A percentile compares a stretch with the other conserved stretches of the same genome.
phyloP scores from a whole-genome alignment of 2,113 vertebrate genomes.

The Etheostoma spectabile region DNA sequence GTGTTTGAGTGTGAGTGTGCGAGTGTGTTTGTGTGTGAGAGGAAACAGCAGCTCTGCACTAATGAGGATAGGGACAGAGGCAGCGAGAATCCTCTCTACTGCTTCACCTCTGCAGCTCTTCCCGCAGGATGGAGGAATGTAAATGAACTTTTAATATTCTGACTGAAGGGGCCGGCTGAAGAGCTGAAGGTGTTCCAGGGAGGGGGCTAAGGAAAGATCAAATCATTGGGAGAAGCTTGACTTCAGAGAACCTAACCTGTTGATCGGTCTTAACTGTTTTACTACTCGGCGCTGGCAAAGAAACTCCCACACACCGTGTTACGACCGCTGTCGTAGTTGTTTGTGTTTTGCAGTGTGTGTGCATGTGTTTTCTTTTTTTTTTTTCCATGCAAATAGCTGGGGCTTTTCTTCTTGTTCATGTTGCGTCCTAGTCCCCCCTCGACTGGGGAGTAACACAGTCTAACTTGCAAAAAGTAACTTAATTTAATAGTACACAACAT shows the following conservation, averaged over 20 bases:
- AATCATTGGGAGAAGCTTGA: not conserved
- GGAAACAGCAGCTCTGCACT: conserved; percentile 62
- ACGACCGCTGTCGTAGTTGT: too few species aligned
- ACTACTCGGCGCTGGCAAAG: not conserved
- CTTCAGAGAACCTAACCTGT: conserved; percentile 13
- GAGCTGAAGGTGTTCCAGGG: conserved; percentile 35
- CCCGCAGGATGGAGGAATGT: conserved; percentile 66
- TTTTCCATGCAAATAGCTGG: too few species aligned
- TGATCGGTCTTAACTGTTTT: not conserved
- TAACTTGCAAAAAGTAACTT: too few species aligned
- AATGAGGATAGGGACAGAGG: conserved; percentile 77
- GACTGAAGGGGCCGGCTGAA: conserved; percentile 32
- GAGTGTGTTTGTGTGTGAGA: not conserved
- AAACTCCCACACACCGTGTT: not conserved
- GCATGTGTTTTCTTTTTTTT: too few species aligned
- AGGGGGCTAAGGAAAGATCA: conserved; percentile 4
- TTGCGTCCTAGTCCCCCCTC: too few species aligned
- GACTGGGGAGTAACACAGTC: too few species aligned
- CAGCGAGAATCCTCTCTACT: conserved; percentile 62
- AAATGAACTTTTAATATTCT: conserved; percentile 63
- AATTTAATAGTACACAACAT: too few species aligned
- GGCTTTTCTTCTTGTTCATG: too few species aligned
- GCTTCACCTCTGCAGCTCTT: conserved; percentile 59
- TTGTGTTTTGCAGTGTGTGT: too few species aligned
- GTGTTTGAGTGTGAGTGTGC: conserved; percentile 5